Evolutionary conservation across 2,888 invertebrate genomes (phyloP).

Genomic region (Ichneumon xanthorius): DNA sequence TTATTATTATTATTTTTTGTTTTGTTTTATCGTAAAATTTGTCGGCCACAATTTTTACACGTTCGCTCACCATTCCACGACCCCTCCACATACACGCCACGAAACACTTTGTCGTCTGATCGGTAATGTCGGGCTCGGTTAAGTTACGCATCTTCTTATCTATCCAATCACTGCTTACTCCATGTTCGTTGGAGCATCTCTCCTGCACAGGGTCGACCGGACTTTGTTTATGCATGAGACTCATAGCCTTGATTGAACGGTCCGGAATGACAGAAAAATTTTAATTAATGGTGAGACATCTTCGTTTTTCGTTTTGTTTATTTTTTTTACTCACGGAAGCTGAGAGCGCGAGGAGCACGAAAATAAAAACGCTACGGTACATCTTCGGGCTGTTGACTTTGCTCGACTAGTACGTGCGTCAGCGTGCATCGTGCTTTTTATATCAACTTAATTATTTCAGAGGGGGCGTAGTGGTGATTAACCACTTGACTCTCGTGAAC

Average conservation of each 20-base stretch:
- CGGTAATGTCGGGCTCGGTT: neutral
- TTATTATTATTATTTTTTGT: no score
- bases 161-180: neutral
- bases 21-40: conserved; percentile 1
- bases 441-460: neutral
- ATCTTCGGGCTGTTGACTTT: neutral
- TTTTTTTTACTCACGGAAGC: conserved; percentile 11
- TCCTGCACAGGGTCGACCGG: neutral
- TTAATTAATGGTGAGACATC: neutral
- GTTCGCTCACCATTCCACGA: neutral
- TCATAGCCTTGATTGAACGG: neutral
- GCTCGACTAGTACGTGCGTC: neutral
- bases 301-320: neutral
- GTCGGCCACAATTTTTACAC: neutral
- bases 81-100: neutral
- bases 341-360: neutral
- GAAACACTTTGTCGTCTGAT: neutral
- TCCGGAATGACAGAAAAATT: neutral
- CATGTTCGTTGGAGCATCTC: neutral
- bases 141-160: neutral
- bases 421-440: neutral
- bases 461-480: neutral
- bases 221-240: neutral
- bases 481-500: neutral
- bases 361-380: neutral